Base-by-base conservation (phyloP, 1,140 invertebrate genomes). In the Polypedilum pembai region DNA sequence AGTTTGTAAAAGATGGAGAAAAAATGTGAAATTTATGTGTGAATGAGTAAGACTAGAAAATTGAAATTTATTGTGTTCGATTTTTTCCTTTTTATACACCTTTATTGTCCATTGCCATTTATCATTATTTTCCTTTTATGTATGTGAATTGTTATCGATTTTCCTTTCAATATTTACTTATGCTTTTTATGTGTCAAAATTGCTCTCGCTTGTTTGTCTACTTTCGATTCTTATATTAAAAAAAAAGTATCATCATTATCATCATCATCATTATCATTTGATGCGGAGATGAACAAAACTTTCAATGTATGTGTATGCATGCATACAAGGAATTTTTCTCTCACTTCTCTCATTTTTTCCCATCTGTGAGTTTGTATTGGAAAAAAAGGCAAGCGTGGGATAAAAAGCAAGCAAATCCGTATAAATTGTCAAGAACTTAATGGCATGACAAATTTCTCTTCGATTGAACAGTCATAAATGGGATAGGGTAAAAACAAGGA, bases 61-160 rank as follows among this genome's bases (percentile, higher is more conserved):
- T 56, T 56, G 45, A 56, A 56, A 56, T 56, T 56, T 56, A 56
- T 56, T 56, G 45, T 12, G n/a, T 56, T 56, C n/a, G 45, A 56
- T 56, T 56, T 15, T 56, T 12, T 56, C n/a, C 24, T 33, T 33
- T 33, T 3, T 33, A 33, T 33, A 33, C 24, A 33, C 24, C 24
- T 33, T 33, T 33, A 33, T 33, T 33, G 24, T 33, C 24, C 24
- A 33, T 5, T 33, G 5, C 24, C 24, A 33, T 33, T 33, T 33
- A 33, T 33, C 24, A n/a, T 56, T 56, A 56, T 56, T 56, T 15
- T 56, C 12, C 12, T 15, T 56, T n/a, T n/a, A 12, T n/a, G 15
- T 56, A 56, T 56, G 45, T n/a, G 45, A 56, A 56, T 56, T 56
- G 5, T 33, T 56, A 56, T 56, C 45, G 45, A 56, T 56, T 56